phyloP scores from a whole-genome alignment of 2,888 invertebrate genomes.

The Tipula lateralis region DNA sequence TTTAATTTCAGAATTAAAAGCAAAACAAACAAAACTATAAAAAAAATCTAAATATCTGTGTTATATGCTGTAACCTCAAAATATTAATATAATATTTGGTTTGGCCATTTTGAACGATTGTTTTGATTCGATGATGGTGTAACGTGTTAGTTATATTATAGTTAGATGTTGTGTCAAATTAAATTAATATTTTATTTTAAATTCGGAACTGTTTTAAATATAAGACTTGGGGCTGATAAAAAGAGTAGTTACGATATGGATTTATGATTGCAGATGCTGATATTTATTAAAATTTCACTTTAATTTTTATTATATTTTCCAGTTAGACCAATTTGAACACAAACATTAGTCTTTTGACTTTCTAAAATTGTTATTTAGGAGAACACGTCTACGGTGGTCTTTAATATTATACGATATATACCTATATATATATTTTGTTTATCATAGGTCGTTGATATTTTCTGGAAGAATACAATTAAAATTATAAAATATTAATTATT shows the following conservation, averaged over 20 bases:
- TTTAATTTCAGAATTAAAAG: neutral
- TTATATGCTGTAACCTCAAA: neutral
- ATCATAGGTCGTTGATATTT: too few species aligned
- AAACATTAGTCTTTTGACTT: neutral
- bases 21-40: neutral
- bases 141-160: neutral
- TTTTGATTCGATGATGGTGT: neutral
- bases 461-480: too few species aligned
- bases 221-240: neutral
- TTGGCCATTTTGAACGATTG: neutral
- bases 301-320: neutral
- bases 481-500: too few species aligned
- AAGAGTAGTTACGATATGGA: neutral
- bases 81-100: constrained; percentile 14
- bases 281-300: neutral
- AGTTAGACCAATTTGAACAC: neutral
- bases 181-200: neutral
- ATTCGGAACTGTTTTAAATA: neutral
- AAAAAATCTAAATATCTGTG: neutral
- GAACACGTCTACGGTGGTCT: neutral
- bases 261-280: neutral
- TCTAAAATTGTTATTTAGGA: neutral
- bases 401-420: too few species aligned
- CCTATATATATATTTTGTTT: too few species aligned
- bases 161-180: neutral